phyloP scores from a whole-genome alignment of 30 jellyfish, hydroid and myxozoan genomes.

The Pseudorhiza aurosa region DNA sequence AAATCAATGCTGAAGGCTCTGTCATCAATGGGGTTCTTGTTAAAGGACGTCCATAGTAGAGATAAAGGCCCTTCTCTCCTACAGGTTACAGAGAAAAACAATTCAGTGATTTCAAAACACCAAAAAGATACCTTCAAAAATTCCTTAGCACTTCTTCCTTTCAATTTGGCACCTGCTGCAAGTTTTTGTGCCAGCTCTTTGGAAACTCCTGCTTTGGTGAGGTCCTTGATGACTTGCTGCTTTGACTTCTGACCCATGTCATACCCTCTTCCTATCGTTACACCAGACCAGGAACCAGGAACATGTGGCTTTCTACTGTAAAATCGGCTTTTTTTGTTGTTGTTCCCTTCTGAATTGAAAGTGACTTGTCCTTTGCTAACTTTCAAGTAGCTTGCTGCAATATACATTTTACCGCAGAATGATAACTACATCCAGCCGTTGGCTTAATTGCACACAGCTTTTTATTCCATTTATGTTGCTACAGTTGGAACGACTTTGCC shows the following conservation, averaged over 20 bases:
- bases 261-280: slow-evolving; percentile 80
- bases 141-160: slow-evolving; percentile 43
- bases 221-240: slow-evolving; percentile 42
- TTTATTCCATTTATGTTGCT: background rate
- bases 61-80: too few species aligned
- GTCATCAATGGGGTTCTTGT: too few species aligned
- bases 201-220: slow-evolving; percentile 52
- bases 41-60: too few species aligned
- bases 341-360: slow-evolving; percentile 75
- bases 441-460: background rate
- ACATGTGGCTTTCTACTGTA: slow-evolving; percentile 74
- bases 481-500: too few species aligned
- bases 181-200: slow-evolving; percentile 33
- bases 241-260: slow-evolving; percentile 67
- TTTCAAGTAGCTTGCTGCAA: slow-evolving; percentile 17
- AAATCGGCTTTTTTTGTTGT: slow-evolving; percentile 52
- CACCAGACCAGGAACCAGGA: slow-evolving; percentile 72
- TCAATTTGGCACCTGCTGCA: slow-evolving; percentile 43
- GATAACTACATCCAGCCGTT: background rate
- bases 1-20: too few species aligned
- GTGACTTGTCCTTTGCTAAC: slow-evolving; percentile 75
- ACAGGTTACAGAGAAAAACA: too few species aligned
- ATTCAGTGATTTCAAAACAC: too few species aligned
- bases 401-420: background rate
- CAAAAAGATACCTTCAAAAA: slow-evolving; percentile 65